Conservation (phyloP, 2,888 invertebrate species). For the Drosophila subquinaria region DNA sequence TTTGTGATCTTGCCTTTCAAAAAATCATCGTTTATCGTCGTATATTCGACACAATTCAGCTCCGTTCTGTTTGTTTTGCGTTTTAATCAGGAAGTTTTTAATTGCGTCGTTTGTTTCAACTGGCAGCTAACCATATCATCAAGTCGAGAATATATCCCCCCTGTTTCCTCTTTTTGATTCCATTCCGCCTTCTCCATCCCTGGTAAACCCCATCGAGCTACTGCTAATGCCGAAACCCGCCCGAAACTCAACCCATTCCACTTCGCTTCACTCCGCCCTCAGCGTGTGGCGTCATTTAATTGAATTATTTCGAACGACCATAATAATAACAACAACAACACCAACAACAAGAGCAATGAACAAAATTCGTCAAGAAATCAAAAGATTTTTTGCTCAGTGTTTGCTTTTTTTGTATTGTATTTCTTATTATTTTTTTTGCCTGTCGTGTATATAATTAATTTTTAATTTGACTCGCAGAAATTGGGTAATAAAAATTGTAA, state of each 20-base stretch:
- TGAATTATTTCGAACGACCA: slow-evolving; percentile 76
- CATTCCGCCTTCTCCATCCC: background rate
- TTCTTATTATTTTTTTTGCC: slow-evolving; percentile 30
- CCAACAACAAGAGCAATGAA: slow-evolving; percentile 38
- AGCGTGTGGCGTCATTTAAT: slow-evolving; percentile 75
- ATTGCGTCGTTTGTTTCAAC: slow-evolving; percentile 75
- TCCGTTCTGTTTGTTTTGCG: slow-evolving; percentile 67
- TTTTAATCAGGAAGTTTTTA: slow-evolving; percentile 79
- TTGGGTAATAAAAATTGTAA: slow-evolving; percentile 78
- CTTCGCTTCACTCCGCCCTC: slow-evolving; percentile 41
- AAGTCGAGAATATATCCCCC: slow-evolving; percentile 29
- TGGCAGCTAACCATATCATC: slow-evolving; percentile 68
- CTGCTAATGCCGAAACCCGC: slow-evolving; percentile 35
- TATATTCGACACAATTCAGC: slow-evolving; percentile 52
- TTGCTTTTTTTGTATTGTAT: slow-evolving; percentile 38
- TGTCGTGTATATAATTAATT: slow-evolving; percentile 74
- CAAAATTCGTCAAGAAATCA: slow-evolving; percentile 70
- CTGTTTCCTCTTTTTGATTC: background rate
- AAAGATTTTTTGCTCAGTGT: slow-evolving; percentile 64
- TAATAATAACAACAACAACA: slow-evolving; percentile 53
- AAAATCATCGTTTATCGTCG: slow-evolving; percentile 41
- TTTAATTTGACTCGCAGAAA: slow-evolving; percentile 76
- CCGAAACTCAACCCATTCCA: slow-evolving; percentile 41
- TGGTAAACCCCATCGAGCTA: slow-evolving; percentile 17
- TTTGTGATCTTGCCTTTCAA: slow-evolving; percentile 63